Conservation (phyloP, 2,113 vertebrate genomes). For the Paradoxurus hermaphroditus region DNA sequence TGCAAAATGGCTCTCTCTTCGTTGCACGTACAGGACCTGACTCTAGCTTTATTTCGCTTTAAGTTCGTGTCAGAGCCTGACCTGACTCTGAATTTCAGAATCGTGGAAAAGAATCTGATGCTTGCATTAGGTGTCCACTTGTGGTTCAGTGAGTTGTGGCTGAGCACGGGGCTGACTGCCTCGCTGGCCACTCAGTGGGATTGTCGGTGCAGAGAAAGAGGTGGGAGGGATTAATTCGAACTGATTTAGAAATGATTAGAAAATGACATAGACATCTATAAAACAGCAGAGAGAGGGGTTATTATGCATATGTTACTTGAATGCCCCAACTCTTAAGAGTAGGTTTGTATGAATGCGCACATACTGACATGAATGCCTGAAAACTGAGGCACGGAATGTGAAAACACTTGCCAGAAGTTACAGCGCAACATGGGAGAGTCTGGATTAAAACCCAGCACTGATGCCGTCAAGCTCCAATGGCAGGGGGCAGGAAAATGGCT, state of each 20-base stretch:
- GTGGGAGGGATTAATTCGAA: background rate
- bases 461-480: accelerated
- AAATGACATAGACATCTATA: background rate
- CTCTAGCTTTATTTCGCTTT: background rate
- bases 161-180: too few relatives aligned
- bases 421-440: background rate
- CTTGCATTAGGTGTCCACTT: background rate
- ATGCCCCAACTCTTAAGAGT: background rate
- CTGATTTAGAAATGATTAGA: background rate
- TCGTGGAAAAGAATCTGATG: background rate
- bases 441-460: background rate
- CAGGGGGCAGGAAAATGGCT: background rate
- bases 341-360: background rate
- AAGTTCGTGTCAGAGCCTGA: background rate
- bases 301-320: background rate
- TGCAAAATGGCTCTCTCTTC: background rate
- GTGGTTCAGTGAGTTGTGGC: background rate
- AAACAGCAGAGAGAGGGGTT: background rate
- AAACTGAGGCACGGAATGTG: background rate
- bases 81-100: background rate
- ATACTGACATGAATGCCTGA: background rate
- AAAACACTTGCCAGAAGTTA: background rate
- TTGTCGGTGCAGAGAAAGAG: background rate
- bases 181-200: background rate
- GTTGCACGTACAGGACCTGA: background rate